Base-by-base conservation (phyloP, 2,797 vertebrate genomes). In the Esox lucius region DNA sequence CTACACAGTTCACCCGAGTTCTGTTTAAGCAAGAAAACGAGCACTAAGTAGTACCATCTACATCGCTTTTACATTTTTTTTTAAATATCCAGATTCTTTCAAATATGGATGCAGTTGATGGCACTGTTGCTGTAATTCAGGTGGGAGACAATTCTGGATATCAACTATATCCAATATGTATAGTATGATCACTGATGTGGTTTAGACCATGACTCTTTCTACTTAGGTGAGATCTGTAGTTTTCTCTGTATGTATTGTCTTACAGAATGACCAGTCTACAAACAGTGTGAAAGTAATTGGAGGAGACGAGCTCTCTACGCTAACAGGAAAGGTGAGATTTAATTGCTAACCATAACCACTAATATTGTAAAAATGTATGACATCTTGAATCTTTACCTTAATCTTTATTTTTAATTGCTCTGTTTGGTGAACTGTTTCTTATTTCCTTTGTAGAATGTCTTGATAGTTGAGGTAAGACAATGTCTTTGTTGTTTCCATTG, bases 401-500 rank as follows among this genome's bases (percentile, higher is more conserved):
- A n/a, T n/a, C n/a, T n/a, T n/a, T 70, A 31, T 9, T 79, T 71
- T 42, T 53, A 5, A 22, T 22, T 68, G n/a, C 2, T 68, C n/a
- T 24, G 4, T 68, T 66, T 59, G 19, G 39, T 70, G 15, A 71
- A n/a, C 72, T 56, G 39, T 67, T n/a, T 39, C 8, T 51, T 42
- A 51, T 73, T 83, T 49, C 71, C 6, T 70, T 65, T 70, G 33
- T 92, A 96, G 95, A 96, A 96, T 49, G 94, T 96, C 81, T 87
- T 97, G 81, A 94, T 96, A 77, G 95, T 96, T 13, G 95, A 97
- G 94, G 95, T 96, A 88, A 93, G 94, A 26, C 19, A 9, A 13
- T 31, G 26, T 70, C 22, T 46, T 22, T 59, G 39, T 46, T 72
- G 26, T 24, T 39, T 26, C 35, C 46, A 17, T 19, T 72, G 5